These are phyloP conservation scores for Oceanites oceanicus DNA, from an alignment of 2,113 vertebrate species.

Conservation along the genomic window DNA sequence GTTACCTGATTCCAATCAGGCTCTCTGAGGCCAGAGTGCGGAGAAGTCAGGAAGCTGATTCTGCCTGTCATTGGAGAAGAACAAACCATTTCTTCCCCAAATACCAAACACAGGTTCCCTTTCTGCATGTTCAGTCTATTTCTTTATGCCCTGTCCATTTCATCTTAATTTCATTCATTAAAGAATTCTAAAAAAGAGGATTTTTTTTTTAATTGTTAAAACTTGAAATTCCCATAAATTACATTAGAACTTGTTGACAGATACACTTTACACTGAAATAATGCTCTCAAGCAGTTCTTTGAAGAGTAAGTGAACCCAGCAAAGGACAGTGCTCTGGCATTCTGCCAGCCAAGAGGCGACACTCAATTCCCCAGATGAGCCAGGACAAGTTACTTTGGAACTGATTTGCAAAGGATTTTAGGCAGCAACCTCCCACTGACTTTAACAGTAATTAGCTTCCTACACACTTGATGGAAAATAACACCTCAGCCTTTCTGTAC, in stretches of 20 bases:
- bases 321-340: not conserved
- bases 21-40: not conserved
- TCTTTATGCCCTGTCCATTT: not conserved
- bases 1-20: not conserved
- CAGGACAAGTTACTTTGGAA: not conserved
- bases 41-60: not conserved
- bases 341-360: not conserved
- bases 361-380: not conserved
- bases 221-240: not conserved
- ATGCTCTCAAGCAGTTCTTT: not conserved
- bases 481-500: not conserved
- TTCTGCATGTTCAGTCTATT: not conserved
- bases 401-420: not conserved
- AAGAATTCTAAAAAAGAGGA: not conserved
- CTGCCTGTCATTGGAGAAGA: not conserved
- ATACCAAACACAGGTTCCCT: not conserved
- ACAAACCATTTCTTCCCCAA: not conserved
- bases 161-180: not conserved
- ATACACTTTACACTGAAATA: not conserved
- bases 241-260: not conserved
- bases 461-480: not conserved
- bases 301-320: not conserved
- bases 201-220: not conserved
- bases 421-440: not conserved
- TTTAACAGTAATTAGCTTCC: not conserved